Evolutionary conservation across 2,797 vertebrate species (phyloP).

Genomic region (Natrix natrix): DNA sequence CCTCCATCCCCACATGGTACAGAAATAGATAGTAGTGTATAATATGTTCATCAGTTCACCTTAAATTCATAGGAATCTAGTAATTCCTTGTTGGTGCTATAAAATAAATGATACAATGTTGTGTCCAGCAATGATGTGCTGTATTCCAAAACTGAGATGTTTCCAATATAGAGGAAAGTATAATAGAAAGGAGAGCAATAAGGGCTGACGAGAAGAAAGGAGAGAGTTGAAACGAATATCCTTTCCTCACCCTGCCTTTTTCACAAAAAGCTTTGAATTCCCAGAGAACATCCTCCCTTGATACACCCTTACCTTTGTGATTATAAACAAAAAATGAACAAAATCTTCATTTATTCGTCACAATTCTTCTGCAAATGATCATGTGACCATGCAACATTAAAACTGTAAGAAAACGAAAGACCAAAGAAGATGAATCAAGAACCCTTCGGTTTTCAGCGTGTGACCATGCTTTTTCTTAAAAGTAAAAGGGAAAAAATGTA

Average conservation of each 20-base stretch:
- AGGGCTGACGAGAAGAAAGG: not conserved
- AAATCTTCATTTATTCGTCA: not conserved
- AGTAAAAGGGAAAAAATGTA: not conserved
- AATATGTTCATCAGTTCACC: not conserved
- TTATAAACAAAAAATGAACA: not conserved
- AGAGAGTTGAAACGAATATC: not conserved
- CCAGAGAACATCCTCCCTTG: not conserved
- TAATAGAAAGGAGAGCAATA: not conserved
- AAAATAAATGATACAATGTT: not conserved
- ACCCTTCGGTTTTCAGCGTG: not conserved
- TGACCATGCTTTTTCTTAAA: not conserved
- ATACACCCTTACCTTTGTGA: not conserved
- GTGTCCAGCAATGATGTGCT: not conserved
- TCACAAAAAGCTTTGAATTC: not conserved
- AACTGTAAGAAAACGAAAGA: not conserved
- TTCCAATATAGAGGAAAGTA: not conserved
- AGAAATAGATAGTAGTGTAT: not conserved
- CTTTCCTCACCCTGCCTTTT: not conserved
- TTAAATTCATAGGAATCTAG: not conserved
- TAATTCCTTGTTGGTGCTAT: not conserved
- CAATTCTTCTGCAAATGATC: not conserved
- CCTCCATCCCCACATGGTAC: not conserved
- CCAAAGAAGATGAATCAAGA: not conserved
- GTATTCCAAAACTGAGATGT: not conserved
- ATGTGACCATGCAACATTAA: not conserved